A percentile compares a stretch with the other conserved stretches of the same genome.
Evolutionary conservation across 1,140 invertebrate genomes (phyloP).

Genomic region (Sarcophaga bullata): DNA sequence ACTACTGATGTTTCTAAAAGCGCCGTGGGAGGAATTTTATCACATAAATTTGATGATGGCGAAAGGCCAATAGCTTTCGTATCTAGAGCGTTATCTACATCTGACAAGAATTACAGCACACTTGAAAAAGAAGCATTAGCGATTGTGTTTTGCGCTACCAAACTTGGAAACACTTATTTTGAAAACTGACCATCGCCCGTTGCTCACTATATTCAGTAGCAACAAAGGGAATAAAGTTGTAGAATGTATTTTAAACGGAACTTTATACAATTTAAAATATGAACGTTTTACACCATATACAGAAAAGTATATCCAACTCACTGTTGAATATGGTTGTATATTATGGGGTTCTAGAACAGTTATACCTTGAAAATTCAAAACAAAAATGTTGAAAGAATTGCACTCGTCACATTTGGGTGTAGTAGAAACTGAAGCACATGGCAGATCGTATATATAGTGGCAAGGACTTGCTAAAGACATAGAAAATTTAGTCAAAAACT

Average conservation of each 20-base stretch:
- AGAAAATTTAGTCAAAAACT: too few species aligned
- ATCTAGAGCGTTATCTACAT: neutral
- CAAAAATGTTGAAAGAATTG: neutral
- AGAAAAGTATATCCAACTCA: neutral
- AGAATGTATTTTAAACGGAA: too few species aligned
- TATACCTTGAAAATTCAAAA: conserved; percentile 13
- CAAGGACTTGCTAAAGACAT: too few species aligned
- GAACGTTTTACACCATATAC: neutral
- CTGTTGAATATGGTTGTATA: conserved; percentile 6
- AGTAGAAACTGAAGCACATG: neutral
- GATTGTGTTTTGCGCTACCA: too few species aligned
- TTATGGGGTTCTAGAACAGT: conserved; percentile 20
- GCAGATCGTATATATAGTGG: neutral
- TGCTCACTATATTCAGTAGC: neutral
- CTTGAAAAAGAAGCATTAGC: neutral
- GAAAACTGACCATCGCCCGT: neutral
- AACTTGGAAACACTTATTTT: too few species aligned
- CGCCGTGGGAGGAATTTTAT: neutral
- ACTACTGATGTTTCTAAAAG: neutral
- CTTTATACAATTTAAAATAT: conserved; percentile 1
- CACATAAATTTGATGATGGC: neutral
- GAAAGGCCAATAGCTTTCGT: neutral
- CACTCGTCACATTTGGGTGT: too few species aligned
- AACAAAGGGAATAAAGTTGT: too few species aligned
- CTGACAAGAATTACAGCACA: neutral